Evolutionary conservation across 2,888 invertebrate species (phyloP), one percentile per base, ranked within the genome.

Genomic region (Petrophora chlorosata): DNA sequence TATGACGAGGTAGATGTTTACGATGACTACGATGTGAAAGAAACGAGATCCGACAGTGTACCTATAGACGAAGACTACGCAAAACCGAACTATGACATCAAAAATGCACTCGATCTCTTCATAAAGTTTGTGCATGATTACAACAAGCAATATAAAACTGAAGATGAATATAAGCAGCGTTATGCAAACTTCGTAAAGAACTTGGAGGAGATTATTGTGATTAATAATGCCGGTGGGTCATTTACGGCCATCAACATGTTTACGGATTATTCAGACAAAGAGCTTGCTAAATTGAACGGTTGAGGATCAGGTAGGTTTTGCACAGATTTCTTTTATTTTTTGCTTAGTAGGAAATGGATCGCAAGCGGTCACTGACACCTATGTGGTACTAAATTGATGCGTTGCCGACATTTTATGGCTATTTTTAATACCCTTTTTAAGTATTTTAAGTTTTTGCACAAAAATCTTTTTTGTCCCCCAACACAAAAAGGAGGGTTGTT

Each of bases 241-340:
- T 51, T 63, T 17, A 48, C 68, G 32, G 79, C 72, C 28, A 83
- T 87, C 28, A 85, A 85, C 53, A 48, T 70, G 47, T 84, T 84
- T 52, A 41, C 84, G 7, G 85, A 85, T 59, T 65, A 70, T 15
- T 59, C 61, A 7, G 51, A 63, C 1, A 59, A 61, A 0, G 79
- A 82, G 58, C 38, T 70, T 3, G 32, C 48, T 12, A 14, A 35
- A 25, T 23, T 59, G 28, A 41, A 14, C 40, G 54, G 56, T 43
- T 61, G 46, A 46, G 13, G 5, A 22, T 34, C 33, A 55, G 52
- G 58, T 56, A 22, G 48, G 40, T 19, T 9, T 25, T 25, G n/a
- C n/a, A n/a, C n/a, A n/a, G n/a, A 10, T 25, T 9, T 9, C n/a
- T 8, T 22, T 4, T 22, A 22, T 22, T 3, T n/a, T 25, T 3